These are phyloP conservation scores for Pyrocoelia pectoralis DNA, from an alignment of 2,888 invertebrate species.

Conservation along the genomic window DNA sequence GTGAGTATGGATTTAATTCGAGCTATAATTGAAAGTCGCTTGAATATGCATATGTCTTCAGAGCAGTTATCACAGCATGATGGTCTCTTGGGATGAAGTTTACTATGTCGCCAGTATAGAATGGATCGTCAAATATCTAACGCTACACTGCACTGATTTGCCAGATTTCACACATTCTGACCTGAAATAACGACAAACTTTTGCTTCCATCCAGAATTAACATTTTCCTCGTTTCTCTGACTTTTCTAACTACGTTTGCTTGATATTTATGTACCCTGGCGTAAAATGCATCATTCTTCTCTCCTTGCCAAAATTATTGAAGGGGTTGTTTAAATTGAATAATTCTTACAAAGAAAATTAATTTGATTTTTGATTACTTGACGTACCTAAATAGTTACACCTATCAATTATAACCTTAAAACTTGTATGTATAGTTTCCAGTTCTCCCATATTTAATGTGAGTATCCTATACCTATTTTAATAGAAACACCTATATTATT, in stretches of 20 bases:
- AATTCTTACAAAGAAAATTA: not conserved
- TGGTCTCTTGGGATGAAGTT: conserved; percentile 52
- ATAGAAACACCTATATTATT: no score
- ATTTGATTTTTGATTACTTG: not conserved
- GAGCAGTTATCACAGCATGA: conserved; percentile 49
- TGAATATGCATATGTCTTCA: conserved; percentile 58
- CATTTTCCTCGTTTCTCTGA: conserved; percentile 21
- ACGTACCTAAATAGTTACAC: no score
- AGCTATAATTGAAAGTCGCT: conserved; percentile 60
- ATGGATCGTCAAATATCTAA: conserved; percentile 52
- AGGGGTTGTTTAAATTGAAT: conserved; percentile 17
- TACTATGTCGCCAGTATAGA: conserved; percentile 51
- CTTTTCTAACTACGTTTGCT: conserved; percentile 1
- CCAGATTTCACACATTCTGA: conserved; percentile 47
- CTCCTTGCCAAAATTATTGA: conserved; percentile 13
- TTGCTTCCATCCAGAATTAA: conserved; percentile 31
- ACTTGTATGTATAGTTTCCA: no score
- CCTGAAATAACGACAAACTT: conserved; percentile 35
- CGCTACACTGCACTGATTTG: conserved; percentile 55
- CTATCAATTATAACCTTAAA: no score
- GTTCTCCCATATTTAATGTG: no score
- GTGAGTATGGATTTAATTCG: conserved; percentile 49
- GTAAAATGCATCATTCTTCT: conserved; percentile 22
- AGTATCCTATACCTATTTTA: no score
- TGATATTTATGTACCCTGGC: conserved; percentile 24